Evolutionary conservation across 1,140 invertebrate species (phyloP).

Genomic region (Drosophila persimilis): DNA sequence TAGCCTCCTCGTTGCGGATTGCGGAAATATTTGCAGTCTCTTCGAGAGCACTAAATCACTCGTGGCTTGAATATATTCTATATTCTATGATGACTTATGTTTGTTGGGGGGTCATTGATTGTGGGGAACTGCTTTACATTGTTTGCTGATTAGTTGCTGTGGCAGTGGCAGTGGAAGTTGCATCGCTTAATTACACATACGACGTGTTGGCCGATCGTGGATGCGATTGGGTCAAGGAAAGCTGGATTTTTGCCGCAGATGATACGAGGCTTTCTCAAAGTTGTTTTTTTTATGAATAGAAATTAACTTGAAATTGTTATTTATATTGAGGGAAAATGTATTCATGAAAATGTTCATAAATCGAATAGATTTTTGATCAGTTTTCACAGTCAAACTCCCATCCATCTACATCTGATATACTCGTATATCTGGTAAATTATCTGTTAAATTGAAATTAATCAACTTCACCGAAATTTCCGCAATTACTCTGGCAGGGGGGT

Average conservation of each 20-base stretch:
- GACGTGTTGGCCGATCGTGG: conserved; percentile 35
- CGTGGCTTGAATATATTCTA: conserved; percentile 12
- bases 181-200: conserved; percentile 47
- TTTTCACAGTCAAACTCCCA: neutral
- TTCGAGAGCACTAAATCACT: conserved; percentile 40
- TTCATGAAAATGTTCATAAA: conserved; percentile 18
- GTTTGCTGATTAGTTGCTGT: conserved; percentile 46
- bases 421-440: neutral
- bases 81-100: conserved; percentile 21
- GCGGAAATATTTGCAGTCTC: conserved; percentile 49
- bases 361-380: conserved; percentile 7
- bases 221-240: conserved; percentile 39
- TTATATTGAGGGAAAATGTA: conserved; percentile 9
- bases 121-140: conserved; percentile 55
- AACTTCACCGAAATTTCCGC: conserved; percentile 37
- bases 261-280: conserved; percentile 28
- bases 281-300: too few relatives aligned
- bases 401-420: neutral
- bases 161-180: conserved; percentile 1
- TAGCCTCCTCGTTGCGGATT: conserved; percentile 41
- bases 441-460: conserved; percentile 58
- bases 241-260: conserved; percentile 21
- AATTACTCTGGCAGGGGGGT: conserved; percentile 63
- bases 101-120: conserved; percentile 20
- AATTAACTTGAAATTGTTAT: conserved; percentile 16